A percentile compares a stretch with the other conserved stretches of the same genome.
Evolutionary conservation across 2,797 vertebrate species (phyloP).

Genomic region (Muscicapa comitata): DNA sequence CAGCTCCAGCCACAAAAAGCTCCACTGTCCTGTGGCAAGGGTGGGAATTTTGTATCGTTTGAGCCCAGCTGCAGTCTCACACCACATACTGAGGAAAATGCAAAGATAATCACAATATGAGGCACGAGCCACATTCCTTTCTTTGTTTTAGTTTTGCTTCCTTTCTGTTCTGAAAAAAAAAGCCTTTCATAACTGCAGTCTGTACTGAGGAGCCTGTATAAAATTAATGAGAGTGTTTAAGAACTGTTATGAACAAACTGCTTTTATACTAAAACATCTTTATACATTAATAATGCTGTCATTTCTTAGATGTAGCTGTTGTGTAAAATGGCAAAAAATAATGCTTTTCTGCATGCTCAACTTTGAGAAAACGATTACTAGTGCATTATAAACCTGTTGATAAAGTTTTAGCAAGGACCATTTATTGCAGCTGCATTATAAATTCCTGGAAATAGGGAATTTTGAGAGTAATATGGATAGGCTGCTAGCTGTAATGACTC

Average conservation of each 20-base stretch:
- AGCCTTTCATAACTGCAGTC: neutral
- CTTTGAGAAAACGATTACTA: neutral
- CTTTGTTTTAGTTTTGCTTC: slow-evolving; percentile 19
- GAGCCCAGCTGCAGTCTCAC: neutral
- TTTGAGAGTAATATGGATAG: neutral
- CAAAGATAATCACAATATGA: slow-evolving; percentile 25
- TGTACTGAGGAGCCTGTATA: neutral
- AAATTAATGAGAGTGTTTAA: slow-evolving; percentile 8
- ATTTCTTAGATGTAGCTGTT: neutral
- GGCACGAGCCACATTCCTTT: neutral
- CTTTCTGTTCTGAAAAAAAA: neutral
- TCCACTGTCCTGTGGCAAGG: neutral
- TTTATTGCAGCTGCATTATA: neutral
- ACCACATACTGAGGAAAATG: neutral
- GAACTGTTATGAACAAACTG: neutral
- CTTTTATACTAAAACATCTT: neutral
- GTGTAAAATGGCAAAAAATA: neutral
- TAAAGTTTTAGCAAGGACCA: neutral
- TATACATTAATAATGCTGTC: neutral
- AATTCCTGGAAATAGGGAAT: slow-evolving; percentile 20
- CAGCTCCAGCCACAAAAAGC: neutral
- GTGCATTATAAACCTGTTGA: neutral
- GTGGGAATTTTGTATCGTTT: neutral
- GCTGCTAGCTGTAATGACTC: neutral
- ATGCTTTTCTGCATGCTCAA: neutral